A percentile compares a stretch with the other conserved stretches of the same genome.
These are phyloP conservation scores for Tachycineta bicolor DNA, from an alignment of 2,113 vertebrate genomes.

Conservation along the genomic window DNA sequence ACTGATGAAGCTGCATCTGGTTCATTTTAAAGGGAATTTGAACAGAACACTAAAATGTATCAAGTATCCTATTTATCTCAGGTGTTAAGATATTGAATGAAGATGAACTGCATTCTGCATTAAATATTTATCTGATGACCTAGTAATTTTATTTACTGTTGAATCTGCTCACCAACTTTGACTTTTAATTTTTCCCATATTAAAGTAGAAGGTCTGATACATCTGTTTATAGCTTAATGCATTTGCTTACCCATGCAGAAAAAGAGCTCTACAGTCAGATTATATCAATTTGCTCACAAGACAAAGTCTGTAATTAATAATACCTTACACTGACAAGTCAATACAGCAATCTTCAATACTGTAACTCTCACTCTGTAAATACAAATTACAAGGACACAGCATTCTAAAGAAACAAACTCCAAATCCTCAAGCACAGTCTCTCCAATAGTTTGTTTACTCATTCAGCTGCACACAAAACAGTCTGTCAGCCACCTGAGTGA, in stretches of 20 bases:
- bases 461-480: not conserved
- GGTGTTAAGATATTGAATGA: not conserved
- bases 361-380: not conserved
- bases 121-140: not conserved
- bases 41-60: not conserved
- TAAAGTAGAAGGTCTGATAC: not conserved
- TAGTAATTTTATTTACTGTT: not conserved
- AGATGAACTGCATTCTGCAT: not conserved
- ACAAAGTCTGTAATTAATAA: not conserved
- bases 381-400: not conserved
- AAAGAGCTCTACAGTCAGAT: not conserved
- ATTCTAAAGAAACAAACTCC: not conserved
- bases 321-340: not conserved
- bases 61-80: not conserved
- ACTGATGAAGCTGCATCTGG: not conserved
- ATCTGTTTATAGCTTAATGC: not conserved
- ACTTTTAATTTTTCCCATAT: not conserved
- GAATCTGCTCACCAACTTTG: not conserved
- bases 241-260: not conserved
- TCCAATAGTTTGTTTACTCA: not conserved
- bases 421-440: not conserved
- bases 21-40: not conserved
- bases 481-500: not conserved
- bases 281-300: not conserved
- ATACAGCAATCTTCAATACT: not conserved